Evolutionary conservation across 1,140 invertebrate genomes (phyloP).

Genomic region (Drosophila melanica): DNA sequence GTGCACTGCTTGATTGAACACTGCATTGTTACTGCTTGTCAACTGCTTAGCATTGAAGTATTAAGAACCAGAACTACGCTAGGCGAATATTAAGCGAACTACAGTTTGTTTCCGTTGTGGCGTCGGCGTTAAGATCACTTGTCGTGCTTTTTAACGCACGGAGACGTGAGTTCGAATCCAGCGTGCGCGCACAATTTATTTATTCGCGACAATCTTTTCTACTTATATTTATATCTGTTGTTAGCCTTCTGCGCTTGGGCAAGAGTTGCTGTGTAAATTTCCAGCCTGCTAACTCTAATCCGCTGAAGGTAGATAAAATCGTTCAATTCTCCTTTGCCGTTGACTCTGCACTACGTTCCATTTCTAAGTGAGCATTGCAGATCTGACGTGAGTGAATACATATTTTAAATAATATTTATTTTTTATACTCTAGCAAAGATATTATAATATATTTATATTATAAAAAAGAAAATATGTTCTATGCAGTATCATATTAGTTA

Average conservation of each 20-base stretch:
- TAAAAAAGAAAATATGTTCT: not conserved
- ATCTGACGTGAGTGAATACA: constrained; percentile 70
- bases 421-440: not conserved
- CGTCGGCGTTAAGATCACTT: constrained; percentile 12
- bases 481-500: constrained; percentile 9
- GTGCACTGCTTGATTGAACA: constrained; percentile 14
- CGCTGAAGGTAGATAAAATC: constrained; percentile 80
- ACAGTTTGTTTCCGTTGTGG: not conserved
- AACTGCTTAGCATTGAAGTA: constrained; percentile 44
- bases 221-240: constrained; percentile 2
- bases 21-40: constrained; percentile 20
- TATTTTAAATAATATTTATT: not conserved
- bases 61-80: constrained; percentile 8
- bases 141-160: not conserved
- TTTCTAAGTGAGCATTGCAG: constrained; percentile 73
- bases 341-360: constrained; percentile 73
- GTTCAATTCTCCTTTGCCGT: constrained; percentile 72
- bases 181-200: not conserved
- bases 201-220: not conserved
- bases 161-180: constrained; percentile 37
- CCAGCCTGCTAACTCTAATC: constrained; percentile 75
- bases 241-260: constrained; percentile 72
- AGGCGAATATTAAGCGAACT: not conserved
- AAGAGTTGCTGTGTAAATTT: constrained; percentile 65
- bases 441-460: not conserved